Evolutionary conservation across 1,140 invertebrate genomes (phyloP).

Genomic region (Neodiprion virginianus): DNA sequence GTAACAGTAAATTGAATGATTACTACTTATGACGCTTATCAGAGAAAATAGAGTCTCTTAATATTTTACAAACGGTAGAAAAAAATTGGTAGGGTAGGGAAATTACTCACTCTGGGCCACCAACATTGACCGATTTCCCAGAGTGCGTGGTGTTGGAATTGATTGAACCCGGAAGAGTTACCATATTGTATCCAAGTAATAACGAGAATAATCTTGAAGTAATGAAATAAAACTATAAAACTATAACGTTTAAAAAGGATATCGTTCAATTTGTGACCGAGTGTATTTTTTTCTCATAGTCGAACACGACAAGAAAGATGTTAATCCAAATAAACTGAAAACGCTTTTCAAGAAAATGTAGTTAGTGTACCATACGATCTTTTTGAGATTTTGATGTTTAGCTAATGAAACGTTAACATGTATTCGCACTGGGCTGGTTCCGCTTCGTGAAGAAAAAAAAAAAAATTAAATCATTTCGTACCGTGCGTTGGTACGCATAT

Average conservation of each 20-base stretch:
- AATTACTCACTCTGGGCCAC: background rate
- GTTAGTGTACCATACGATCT: constrained; percentile 15
- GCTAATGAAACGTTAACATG: constrained; percentile 14
- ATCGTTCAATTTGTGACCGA: background rate
- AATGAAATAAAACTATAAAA: background rate
- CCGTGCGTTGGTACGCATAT: constrained; percentile 9
- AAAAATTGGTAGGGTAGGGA: background rate
- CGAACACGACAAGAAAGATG: background rate
- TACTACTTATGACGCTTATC: background rate
- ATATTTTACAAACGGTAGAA: too few species aligned
- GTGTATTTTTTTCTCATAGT: constrained; percentile 1
- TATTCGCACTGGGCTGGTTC: constrained; percentile 12
- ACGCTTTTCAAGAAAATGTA: constrained; percentile 6
- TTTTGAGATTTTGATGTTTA: constrained; percentile 21
- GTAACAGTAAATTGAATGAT: background rate
- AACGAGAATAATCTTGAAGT: background rate
- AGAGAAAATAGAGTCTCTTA: too few species aligned
- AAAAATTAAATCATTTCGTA: background rate
- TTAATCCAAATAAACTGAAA: background rate
- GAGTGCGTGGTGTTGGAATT: constrained; percentile 12
- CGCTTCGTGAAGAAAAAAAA: constrained; percentile 16
- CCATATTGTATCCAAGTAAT: background rate
- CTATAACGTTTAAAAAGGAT: background rate
- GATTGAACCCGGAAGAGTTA: constrained; percentile 10
- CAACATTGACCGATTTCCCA: background rate